Evolutionary conservation across 2,797 vertebrate species (phyloP).

Genomic region (Dendrocincla tyrannina): DNA sequence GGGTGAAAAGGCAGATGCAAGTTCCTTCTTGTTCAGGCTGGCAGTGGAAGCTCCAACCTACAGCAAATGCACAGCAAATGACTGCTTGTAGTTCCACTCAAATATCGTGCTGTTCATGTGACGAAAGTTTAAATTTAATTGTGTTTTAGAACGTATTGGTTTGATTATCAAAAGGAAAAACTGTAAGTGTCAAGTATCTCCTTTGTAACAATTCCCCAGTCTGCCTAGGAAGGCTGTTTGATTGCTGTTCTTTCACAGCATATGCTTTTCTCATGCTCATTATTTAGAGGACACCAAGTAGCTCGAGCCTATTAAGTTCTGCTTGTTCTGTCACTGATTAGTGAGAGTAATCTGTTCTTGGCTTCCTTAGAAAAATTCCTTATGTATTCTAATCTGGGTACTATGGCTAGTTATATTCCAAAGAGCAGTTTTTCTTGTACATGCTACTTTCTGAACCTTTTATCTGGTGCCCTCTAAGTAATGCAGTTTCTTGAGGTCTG

Average conservation of each 20-base stretch:
- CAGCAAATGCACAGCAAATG: neutral
- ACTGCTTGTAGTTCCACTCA: neutral
- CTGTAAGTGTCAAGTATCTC: neutral
- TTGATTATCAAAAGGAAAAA: neutral
- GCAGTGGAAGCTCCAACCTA: neutral
- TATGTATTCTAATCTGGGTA: neutral
- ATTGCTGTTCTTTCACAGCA: neutral
- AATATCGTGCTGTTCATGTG: neutral
- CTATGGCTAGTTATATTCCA: neutral
- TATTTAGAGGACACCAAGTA: neutral
- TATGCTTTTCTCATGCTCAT: neutral
- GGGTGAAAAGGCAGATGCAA: conserved; percentile 36
- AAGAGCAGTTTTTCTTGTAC: neutral
- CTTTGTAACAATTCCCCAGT: neutral
- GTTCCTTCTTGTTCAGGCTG: conserved; percentile 49
- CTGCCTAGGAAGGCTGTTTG: neutral
- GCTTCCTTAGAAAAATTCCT: conserved; percentile 35
- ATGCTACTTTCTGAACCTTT: neutral
- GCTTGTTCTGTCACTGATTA: conserved; percentile 14
- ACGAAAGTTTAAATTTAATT: neutral
- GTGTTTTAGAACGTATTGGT: neutral
- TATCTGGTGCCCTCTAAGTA: neutral
- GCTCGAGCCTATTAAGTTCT: conserved; percentile 30
- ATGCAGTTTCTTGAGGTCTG: neutral
- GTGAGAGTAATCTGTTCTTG: conserved; percentile 51